These are phyloP conservation scores for Helicoverpa armigera DNA, from an alignment of 1,140 invertebrate species.

Conservation along the genomic window DNA sequence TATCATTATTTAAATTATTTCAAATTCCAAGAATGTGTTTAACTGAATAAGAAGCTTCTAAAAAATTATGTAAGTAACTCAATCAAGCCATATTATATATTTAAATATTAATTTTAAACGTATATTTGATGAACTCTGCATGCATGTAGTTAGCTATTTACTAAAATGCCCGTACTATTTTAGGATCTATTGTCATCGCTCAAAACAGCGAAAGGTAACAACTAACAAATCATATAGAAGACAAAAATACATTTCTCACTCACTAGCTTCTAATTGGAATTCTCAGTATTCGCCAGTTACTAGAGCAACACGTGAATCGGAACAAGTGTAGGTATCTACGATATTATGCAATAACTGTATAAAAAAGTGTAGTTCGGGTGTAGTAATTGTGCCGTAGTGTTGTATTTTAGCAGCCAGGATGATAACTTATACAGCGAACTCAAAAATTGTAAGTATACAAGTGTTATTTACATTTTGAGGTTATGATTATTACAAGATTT, in stretches of 20 bases:
- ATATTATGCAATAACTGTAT: conserved; percentile 52
- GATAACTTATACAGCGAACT: conserved; percentile 52
- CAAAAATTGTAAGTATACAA: conserved; percentile 61
- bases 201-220: conserved; percentile 57
- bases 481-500: conserved; percentile 33
- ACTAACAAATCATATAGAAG: conserved; percentile 35
- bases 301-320: conserved; percentile 19
- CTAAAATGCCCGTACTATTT: conserved; percentile 51
- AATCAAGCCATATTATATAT: background rate
- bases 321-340: background rate
- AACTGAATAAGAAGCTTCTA: background rate
- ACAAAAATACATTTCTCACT: conserved; percentile 50
- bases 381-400: background rate
- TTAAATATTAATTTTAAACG: too few relatives aligned
- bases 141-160: conserved; percentile 8
- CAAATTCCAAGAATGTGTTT: background rate
- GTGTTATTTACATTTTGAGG: conserved; percentile 47
- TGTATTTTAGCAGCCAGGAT: background rate
- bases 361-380: background rate
- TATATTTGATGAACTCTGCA: too few relatives aligned
- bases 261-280: conserved; percentile 29
- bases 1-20: background rate
- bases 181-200: conserved; percentile 58
- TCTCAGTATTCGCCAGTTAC: conserved; percentile 45
- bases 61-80: background rate